phyloP scores from a whole-genome alignment of 53 echinoderm and acorn worm species.

The Arbacia lixula region DNA sequence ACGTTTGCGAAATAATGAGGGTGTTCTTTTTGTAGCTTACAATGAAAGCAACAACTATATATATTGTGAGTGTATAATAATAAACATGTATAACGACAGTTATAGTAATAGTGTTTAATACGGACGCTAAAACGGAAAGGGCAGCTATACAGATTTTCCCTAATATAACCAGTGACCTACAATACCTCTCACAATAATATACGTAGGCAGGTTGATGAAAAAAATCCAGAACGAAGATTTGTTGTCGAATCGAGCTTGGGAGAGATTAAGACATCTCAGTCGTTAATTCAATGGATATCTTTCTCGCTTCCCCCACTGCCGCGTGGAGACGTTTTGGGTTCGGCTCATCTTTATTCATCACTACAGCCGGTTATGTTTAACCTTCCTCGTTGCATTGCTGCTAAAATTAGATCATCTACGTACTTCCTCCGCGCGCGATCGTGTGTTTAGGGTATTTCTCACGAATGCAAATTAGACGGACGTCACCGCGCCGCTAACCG shows the following conservation, averaged over 20 bases:
- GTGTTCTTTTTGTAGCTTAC: too few species aligned
- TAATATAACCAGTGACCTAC: neutral
- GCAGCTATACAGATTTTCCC: neutral
- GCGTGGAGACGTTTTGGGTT: neutral
- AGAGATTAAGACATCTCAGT: conserved; percentile 1
- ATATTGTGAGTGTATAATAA: too few species aligned
- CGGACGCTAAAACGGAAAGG: too few species aligned
- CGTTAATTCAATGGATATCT: conserved; percentile 12
- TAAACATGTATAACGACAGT: too few species aligned
- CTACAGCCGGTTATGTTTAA: neutral
- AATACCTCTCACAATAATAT: too few species aligned
- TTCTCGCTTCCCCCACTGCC: neutral
- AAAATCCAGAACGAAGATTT: too few species aligned
- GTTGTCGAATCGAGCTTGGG: neutral
- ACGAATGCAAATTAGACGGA: conserved; percentile 38
- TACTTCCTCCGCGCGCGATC: conserved; percentile 30
- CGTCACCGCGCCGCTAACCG: conserved; percentile 23
- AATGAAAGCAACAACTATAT: too few species aligned
- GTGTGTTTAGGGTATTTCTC: conserved; percentile 49
- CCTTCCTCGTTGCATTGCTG: neutral
- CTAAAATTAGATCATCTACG: conserved; percentile 56
- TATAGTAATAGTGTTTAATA: too few species aligned
- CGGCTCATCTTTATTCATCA: conserved; percentile 46
- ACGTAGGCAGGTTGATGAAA: too few species aligned
- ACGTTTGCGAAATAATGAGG: too few species aligned